Conservation (phyloP, 2,113 vertebrate species). For the Scomber colias region DNA sequence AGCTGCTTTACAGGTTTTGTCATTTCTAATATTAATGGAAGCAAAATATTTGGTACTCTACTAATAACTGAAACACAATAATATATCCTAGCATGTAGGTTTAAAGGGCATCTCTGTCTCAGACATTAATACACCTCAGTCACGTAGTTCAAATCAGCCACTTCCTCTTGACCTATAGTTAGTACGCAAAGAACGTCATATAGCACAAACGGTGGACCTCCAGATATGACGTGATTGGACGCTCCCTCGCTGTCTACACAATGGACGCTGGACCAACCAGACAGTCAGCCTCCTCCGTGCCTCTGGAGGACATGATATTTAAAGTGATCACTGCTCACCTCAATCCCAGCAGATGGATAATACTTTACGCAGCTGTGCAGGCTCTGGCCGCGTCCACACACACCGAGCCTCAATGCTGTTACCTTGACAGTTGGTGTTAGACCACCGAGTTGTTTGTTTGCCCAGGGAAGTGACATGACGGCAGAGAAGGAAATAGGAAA, state of each 20-base stretch:
- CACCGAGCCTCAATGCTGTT: constrained; percentile 44
- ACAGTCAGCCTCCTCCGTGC: constrained; percentile 74
- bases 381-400: constrained; percentile 35
- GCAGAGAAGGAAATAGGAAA: constrained; percentile 86
- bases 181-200: constrained; percentile 56
- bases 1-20: background rate
- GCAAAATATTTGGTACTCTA: too few relatives aligned
- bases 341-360: constrained; percentile 74
- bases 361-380: constrained; percentile 83
- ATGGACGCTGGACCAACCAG: constrained; percentile 62
- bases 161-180: constrained; percentile 70
- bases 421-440: constrained; percentile 66
- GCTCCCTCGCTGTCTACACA: constrained; percentile 60
- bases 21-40: too few relatives aligned
- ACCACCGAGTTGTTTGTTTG: constrained; percentile 83
- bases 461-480: constrained; percentile 81
- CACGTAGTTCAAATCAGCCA: constrained; percentile 71
- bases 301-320: constrained; percentile 73
- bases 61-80: background rate
- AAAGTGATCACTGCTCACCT: constrained; percentile 70
- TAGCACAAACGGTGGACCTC: constrained; percentile 36
- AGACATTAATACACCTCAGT: constrained; percentile 40
- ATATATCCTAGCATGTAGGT: background rate
- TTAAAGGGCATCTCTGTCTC: constrained; percentile 34
- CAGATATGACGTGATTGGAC: constrained; percentile 54